These are phyloP conservation scores for Halictus quadricinctus DNA, from an alignment of 2,888 invertebrate genomes.

Conservation along the genomic window DNA sequence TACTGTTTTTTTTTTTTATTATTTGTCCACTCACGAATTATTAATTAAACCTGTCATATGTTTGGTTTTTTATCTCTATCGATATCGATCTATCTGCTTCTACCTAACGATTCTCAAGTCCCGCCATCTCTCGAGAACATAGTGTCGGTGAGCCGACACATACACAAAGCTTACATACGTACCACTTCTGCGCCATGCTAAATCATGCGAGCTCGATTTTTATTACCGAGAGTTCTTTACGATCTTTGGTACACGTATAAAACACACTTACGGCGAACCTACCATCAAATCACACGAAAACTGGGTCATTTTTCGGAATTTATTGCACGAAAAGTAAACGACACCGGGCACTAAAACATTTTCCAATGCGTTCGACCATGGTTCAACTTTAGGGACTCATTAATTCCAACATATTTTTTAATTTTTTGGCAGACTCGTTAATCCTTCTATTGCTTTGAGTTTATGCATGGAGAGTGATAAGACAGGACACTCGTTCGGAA, in stretches of 20 bases:
- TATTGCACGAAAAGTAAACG: not conserved
- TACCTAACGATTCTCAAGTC: too few species aligned
- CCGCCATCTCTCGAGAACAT: too few species aligned
- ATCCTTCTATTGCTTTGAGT: not conserved
- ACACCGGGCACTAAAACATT: not conserved
- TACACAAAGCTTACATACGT: too few species aligned
- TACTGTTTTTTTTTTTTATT: too few species aligned
- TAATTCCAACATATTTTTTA: too few species aligned
- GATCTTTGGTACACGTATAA: not conserved
- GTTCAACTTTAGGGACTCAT: not conserved
- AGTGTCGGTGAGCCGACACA: too few species aligned
- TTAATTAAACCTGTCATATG: too few species aligned
- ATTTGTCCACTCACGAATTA: too few species aligned
- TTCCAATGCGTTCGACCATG: not conserved
- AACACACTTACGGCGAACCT: not conserved
- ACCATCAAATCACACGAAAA: not conserved
- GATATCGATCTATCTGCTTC: too few species aligned
- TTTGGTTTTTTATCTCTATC: too few species aligned
- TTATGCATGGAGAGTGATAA: not conserved
- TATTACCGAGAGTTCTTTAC: not conserved
- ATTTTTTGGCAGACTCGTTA: too few species aligned
- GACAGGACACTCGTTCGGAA: not conserved
- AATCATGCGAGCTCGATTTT: constrained; percentile 8
- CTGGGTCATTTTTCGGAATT: not conserved
- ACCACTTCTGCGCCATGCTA: not conserved